phyloP scores from a whole-genome alignment of 2,113 vertebrate genomes.

The Mesoclemmys tuberculata region DNA sequence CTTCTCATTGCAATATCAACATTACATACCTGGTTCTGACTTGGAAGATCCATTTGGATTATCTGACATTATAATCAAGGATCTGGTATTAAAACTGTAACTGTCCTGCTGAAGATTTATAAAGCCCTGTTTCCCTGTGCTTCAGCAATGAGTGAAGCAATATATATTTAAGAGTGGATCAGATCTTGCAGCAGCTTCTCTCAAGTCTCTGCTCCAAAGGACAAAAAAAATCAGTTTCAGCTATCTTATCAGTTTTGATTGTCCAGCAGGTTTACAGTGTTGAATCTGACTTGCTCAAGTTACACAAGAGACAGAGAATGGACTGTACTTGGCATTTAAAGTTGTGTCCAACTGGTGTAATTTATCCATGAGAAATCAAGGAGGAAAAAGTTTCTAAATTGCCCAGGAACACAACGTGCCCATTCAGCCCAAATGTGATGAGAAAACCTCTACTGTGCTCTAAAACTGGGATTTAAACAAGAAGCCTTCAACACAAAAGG shows the following conservation, averaged over 20 bases:
- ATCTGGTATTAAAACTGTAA: conserved; percentile 7
- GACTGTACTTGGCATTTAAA: conserved; percentile 71
- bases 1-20: neutral
- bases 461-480: conserved; percentile 13
- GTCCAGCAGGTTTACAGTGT: neutral
- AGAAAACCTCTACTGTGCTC: conserved; percentile 53
- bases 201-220: conserved; percentile 1
- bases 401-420: conserved; percentile 70
- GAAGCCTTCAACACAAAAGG: conserved; percentile 19
- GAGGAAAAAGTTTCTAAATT: conserved; percentile 56
- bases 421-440: conserved; percentile 62
- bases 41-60: conserved; percentile 63
- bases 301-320: conserved; percentile 80
- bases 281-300: conserved; percentile 62
- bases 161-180: conserved; percentile 44
- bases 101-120: neutral
- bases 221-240: conserved; percentile 4
- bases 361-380: conserved; percentile 82
- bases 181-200: conserved; percentile 13
- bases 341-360: conserved; percentile 65
- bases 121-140: neutral
- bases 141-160: neutral
- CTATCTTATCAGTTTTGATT: conserved; percentile 37
- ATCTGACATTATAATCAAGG: conserved; percentile 71
- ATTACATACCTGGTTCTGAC: conserved; percentile 78